Conservation (phyloP, 2,113 vertebrate genomes). For the Perca fluviatilis region DNA sequence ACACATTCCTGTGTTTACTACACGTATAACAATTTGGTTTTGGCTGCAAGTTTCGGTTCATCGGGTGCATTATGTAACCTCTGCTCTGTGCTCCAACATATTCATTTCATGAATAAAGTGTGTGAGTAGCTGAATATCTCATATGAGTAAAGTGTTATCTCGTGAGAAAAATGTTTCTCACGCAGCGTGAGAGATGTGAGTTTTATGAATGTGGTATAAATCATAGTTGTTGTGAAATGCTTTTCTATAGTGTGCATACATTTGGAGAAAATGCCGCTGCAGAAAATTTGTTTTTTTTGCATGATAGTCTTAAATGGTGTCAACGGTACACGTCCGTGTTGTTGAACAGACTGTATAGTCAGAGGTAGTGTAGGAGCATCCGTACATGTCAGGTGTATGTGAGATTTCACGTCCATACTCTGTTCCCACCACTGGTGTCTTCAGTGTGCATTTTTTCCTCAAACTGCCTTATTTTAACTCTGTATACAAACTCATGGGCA, state of each 20-base stretch:
- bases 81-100: neutral
- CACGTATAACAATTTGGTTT: conserved; percentile 41
- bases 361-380: conserved; percentile 31
- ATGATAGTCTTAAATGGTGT: conserved; percentile 15
- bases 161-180: conserved; percentile 1
- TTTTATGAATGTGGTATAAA: conserved; percentile 9
- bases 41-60: conserved; percentile 14
- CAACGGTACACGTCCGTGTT: conserved; percentile 12
- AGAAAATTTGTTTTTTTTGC: conserved; percentile 2
- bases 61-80: neutral
- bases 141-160: neutral
- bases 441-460: conserved; percentile 21
- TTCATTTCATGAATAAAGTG: neutral
- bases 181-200: conserved; percentile 2
- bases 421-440: conserved; percentile 51
- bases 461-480: conserved; percentile 22
- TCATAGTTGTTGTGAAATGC: conserved; percentile 15
- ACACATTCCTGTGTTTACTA: conserved; percentile 61
- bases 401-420: conserved; percentile 73
- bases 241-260: neutral
- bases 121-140: neutral
- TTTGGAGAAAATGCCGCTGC: conserved; percentile 15
- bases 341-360: conserved; percentile 29
- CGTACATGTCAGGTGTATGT: conserved; percentile 62
- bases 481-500: neutral